These are phyloP conservation scores for Colletes latitarsis DNA, from an alignment of 1,140 invertebrate genomes.

Conservation along the genomic window DNA sequence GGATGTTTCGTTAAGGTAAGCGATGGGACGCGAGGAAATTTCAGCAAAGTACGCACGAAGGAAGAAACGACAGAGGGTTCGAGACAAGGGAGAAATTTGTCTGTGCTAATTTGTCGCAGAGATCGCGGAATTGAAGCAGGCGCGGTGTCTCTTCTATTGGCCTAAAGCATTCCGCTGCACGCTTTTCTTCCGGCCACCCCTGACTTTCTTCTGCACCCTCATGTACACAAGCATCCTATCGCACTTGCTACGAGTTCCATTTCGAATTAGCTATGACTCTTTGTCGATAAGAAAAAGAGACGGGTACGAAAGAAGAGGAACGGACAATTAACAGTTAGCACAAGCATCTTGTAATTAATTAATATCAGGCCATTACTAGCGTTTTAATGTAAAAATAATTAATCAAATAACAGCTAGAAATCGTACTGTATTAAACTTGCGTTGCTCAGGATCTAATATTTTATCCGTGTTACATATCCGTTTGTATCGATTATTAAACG, in stretches of 20 bases:
- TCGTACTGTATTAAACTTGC: too few species aligned
- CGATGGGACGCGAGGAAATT: conserved; percentile 46
- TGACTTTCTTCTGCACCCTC: conserved; percentile 31
- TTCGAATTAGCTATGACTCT: conserved; percentile 64
- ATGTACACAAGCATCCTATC: conserved; percentile 52
- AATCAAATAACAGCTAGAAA: background rate
- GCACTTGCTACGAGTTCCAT: conserved; percentile 58
- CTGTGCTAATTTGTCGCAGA: conserved; percentile 75
- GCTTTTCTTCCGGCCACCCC: conserved; percentile 47
- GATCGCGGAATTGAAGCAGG: conserved; percentile 74
- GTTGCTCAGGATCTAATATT: too few species aligned
- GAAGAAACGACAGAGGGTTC: conserved; percentile 34
- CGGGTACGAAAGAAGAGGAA: background rate
- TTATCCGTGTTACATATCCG: too few species aligned
- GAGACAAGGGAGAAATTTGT: conserved; percentile 72
- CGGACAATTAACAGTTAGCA: conserved; percentile 16
- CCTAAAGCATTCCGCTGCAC: conserved; percentile 65
- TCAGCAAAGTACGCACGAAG: conserved; percentile 28
- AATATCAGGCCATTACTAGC: conserved; percentile 1
- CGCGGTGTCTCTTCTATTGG: conserved; percentile 74
- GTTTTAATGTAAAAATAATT: background rate
- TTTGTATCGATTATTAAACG: too few species aligned
- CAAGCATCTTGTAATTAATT: conserved; percentile 29
- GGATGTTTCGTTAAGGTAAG: conserved; percentile 25
- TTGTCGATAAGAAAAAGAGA: conserved; percentile 39